phyloP scores from a whole-genome alignment of 1,140 invertebrate genomes.

The Listronotus bonariensis region DNA sequence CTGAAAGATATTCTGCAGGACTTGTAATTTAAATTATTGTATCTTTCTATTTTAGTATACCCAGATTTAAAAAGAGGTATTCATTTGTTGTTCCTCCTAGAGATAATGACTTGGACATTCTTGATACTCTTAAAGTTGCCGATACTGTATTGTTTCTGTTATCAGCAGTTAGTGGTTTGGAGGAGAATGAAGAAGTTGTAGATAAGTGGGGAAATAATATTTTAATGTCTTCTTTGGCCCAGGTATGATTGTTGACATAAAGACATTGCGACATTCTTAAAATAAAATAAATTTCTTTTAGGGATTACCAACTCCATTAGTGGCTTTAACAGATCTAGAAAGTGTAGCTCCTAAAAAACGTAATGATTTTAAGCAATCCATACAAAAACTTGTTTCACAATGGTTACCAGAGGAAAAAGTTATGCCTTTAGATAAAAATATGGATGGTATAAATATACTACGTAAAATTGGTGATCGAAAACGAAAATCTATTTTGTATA shows the following conservation, averaged over 20 bases:
- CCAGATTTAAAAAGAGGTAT: slow-evolving; percentile 85
- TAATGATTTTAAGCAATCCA: slow-evolving; percentile 71
- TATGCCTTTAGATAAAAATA: slow-evolving; percentile 71
- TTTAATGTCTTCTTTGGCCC: slow-evolving; percentile 73
- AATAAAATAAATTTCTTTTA: slow-evolving; percentile 32
- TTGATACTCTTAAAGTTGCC: slow-evolving; percentile 85
- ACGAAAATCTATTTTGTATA: slow-evolving; percentile 71
- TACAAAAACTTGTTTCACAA: slow-evolving; percentile 76
- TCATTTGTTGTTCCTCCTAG: slow-evolving; percentile 74
- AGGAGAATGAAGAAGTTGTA: slow-evolving; percentile 62
- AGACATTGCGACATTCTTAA: too few relatives aligned
- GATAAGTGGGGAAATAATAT: slow-evolving; percentile 79
- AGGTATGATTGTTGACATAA: slow-evolving; percentile 59
- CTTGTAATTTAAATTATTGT: too few relatives aligned
- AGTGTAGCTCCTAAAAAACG: slow-evolving; percentile 74
- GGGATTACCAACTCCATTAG: slow-evolving; percentile 78
- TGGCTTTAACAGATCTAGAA: slow-evolving; percentile 78
- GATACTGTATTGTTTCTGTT: slow-evolving; percentile 80
- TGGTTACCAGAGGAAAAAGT: slow-evolving; percentile 86
- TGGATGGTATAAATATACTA: slow-evolving; percentile 80
- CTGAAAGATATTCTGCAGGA: too few relatives aligned
- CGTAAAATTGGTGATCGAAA: slow-evolving; percentile 83
- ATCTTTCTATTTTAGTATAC: slow-evolving; percentile 64
- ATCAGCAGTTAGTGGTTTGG: slow-evolving; percentile 61
- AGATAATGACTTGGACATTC: slow-evolving; percentile 71